Evolutionary conservation across 2,113 vertebrate species (phyloP), one percentile per base, ranked within the genome.

Genomic region (Pelusios castaneus): DNA sequence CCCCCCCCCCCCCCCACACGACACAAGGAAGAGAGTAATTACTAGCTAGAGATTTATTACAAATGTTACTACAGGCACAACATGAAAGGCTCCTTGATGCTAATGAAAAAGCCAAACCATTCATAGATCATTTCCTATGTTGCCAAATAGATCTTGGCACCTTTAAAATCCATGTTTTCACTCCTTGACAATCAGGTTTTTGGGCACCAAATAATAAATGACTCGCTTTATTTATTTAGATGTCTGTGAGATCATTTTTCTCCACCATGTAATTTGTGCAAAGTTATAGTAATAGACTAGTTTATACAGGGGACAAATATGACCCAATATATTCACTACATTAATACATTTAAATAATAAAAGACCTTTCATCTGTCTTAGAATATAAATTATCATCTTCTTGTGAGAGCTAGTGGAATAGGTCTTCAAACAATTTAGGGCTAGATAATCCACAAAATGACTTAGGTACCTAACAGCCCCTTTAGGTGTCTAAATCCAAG

Each of bases 311-410:
- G 41, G 82, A 56, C 78, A 83, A 70, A 14, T 87, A 55, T 83
- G 60, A 88, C 60, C 88, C 81, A 92, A 43, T 94, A 8, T 52
- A 85, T 83, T 92, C 51, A 6, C 2, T 93, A 29, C 31, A 92
- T 45, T 22, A 22, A 1, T 95, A 19, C 38, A 34, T 91, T 88
- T n/a, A 90, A 88, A 58, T 73, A 89, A 89, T 52, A 81, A 91
- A 94, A 93, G 91, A 94, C 84, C 76, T 91, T 91, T 47, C 55
- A 91, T 38, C 34, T 96, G 45, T 67, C 85, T 91, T 79, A 80
- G 11, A 78, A 3, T 76, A 41, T 93, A 43, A 93, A 85, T 95
- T 90, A 87, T 60, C 85, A 67, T 27, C 8, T 76, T 89, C 1
- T 7, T 88, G 52, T 88, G 52, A 87, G 34, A 85, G 34, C 3